phyloP scores from a whole-genome alignment of 2,113 vertebrate genomes.

The Phaetusa simplex region DNA sequence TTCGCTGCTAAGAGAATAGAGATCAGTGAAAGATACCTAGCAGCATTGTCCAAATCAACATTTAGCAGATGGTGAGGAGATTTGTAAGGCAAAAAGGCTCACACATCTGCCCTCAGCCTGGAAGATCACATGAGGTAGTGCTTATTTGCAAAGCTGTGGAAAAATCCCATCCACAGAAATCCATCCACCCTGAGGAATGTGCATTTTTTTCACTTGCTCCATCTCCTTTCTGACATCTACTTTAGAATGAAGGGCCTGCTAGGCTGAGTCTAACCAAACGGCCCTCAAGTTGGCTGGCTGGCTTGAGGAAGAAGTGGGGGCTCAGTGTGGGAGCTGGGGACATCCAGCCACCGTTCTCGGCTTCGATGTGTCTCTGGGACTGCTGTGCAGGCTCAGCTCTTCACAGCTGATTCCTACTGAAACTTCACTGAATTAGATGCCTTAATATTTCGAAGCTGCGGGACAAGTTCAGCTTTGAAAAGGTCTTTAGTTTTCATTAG shows the following conservation, averaged over 20 bases:
- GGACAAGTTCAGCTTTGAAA: not conserved
- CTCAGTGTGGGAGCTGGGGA: not conserved
- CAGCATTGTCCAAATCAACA: not conserved
- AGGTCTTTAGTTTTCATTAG: not conserved
- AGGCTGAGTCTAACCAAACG: not conserved
- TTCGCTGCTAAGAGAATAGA: not conserved
- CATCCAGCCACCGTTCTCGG: fast-evolving
- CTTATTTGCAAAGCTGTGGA: not conserved
- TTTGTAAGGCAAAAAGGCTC: not conserved
- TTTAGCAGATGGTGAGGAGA: not conserved
- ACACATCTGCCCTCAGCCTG: not conserved
- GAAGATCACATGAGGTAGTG: fast-evolving
- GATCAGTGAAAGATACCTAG: not conserved
- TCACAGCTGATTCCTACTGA: not conserved
- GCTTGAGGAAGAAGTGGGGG: not conserved
- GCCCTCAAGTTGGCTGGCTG: fast-evolving
- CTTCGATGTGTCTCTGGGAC: fast-evolving
- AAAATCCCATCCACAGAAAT: not conserved
- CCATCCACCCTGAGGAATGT: not conserved
- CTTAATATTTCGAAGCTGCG: not conserved
- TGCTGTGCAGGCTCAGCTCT: not conserved
- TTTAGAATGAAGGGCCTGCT: not conserved
- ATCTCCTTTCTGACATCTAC: not conserved
- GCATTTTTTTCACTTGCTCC: not conserved
- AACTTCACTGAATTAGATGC: not conserved